Base-by-base conservation (phyloP, 2,888 invertebrate species). In the Hypomecis punctinalis region DNA sequence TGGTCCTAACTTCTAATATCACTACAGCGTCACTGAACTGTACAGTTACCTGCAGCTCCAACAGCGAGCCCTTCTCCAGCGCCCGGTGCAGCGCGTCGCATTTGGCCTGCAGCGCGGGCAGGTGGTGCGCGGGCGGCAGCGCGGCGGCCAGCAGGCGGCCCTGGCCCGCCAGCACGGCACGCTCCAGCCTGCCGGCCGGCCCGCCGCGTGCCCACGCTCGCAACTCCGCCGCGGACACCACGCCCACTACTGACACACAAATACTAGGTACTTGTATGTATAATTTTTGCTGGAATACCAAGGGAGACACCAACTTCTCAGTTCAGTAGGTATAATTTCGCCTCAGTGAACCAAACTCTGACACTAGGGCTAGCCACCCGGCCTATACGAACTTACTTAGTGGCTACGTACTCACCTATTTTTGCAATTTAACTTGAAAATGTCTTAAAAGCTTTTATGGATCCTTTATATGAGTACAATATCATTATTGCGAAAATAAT, bases 71-170 rank as follows among this genome's bases (percentile, higher is more conserved):
- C 61, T 95, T 94, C 66, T 95, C 94, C 5, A 96, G 96, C 0
- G 97, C 96, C 51, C 95, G 95, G 79, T 97, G 97, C 0, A 97
- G 93, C 47, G 96, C 94, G 54, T 96, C 95, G 66, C 97, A 97
- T 86, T 96, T 96, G 3, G 96, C 96, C 89, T 97, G 94, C 70
- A 96, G 94, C 51, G 94, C 93, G 0, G 96, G 96, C 51, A 91
- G 75, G 67, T 88, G 84, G 53, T 76, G 79, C 0, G 90, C 76
- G 33, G 88, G 76, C 0, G 86, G 83, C 48, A 89, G 69, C 0
- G 83, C 81, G 47, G 89, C 81, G 67, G 85, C 89, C 65, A 92
- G 82, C 65, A 89, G 85, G 46, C 81, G 86, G 61, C 92, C 92
- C 70, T 91, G 91, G 4, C 93, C 93, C 0, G 86, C 89, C 6